These are phyloP conservation scores for Nasonovia ribisnigri DNA, from an alignment of 2,888 invertebrate genomes.

Conservation along the genomic window DNA sequence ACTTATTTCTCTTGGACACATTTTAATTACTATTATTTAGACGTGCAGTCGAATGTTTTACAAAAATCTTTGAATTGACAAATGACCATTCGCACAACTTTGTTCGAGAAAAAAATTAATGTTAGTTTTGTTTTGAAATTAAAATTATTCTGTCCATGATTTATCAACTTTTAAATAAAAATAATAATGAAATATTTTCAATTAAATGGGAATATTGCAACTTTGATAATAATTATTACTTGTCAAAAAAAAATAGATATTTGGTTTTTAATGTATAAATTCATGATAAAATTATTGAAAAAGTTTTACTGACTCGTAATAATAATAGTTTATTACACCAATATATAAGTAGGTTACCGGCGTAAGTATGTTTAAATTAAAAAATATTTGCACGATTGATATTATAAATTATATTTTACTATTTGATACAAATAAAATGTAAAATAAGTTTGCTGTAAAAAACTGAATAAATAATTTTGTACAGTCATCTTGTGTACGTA, in stretches of 20 bases:
- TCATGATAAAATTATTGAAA: neutral
- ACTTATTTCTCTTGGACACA: neutral
- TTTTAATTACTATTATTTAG: neutral
- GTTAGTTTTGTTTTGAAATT: conserved; percentile 5
- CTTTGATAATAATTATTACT: neutral
- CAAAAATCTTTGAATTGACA: neutral
- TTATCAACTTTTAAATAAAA: conserved; percentile 19
- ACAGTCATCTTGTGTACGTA: neutral
- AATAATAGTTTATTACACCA: neutral
- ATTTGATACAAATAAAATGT: neutral
- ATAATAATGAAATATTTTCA: neutral
- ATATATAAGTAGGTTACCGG: neutral
- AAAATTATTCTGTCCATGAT: neutral
- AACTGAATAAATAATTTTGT: neutral
- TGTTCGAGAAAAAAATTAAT: neutral
- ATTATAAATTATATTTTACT: neutral
- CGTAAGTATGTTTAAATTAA: neutral
- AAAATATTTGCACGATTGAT: neutral
- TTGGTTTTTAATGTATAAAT: neutral
- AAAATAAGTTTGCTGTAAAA: neutral
- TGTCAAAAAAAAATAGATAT: neutral
- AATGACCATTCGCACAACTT: neutral
- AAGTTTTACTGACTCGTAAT: neutral
- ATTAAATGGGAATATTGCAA: neutral
- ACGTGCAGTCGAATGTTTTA: neutral